Base-by-base conservation (phyloP, 1,140 invertebrate species). In the Drosophila ironensis region DNA sequence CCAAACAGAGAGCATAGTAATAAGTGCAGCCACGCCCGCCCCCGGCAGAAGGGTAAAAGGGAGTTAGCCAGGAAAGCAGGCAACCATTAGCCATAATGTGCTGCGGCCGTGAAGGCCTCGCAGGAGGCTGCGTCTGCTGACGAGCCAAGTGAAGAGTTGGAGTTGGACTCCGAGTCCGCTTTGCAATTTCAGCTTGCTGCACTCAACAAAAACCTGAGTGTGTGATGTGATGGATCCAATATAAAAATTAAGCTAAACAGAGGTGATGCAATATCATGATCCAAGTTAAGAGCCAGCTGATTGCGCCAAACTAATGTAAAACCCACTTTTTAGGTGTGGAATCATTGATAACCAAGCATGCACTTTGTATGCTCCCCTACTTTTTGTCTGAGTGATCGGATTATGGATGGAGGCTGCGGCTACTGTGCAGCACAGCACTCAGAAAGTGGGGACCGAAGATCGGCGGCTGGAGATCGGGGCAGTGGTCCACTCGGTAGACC, bases 81-180 rank as follows among this genome's bases (percentile, higher is more conserved):
- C 69, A 73, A 84, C 64, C 84, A 72, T 82, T 82, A 82, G 66
- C 72, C 78, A 76, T 71, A 82, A 82, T 77, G 76, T 67, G 61
- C 56, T 48, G 60, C 12, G 56, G 50, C 52, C 59, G 57, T 76
- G 67, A 53, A 72, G 52, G 64, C 52, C 51, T 41, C 22, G 30
- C 14, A 48, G 47, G 45, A 44, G 37, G 38, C 59, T 47, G 47
- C 28, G 8, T 52, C 37, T 22, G 22, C 16, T 48, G 52, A 47
- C 37, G 45, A 59, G 51, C 20, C 19, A 4, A 42, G 22, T 16
- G 8, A 22, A 33, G 47, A 59, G 7, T 42, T 12, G 17, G 14
- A 42, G 48, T 40, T 22, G 33, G 35, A 52, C 30, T 56, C 44
- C 20, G 3, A 27, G 12, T 20, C 37, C 3, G 44, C 20, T 41